Base-by-base conservation (phyloP, 2,113 vertebrate genomes). In the Corvus moneduloides region DNA sequence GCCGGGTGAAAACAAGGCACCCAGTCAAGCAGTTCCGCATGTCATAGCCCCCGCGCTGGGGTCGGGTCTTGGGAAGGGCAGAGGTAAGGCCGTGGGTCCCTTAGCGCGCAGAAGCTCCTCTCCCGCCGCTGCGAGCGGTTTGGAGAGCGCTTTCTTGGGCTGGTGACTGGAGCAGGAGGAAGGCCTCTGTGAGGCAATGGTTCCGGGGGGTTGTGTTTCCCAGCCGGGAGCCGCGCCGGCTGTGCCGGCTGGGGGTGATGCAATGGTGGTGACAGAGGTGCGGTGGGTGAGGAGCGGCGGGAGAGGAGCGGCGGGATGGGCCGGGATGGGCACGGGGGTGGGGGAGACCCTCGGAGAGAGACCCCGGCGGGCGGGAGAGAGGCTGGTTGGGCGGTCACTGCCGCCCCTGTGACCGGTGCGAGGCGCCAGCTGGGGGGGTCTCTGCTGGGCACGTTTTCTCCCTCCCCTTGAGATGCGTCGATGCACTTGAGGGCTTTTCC, bases 21-120 rank as follows among this genome's bases (percentile, higher is more conserved):
- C 1, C 2, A 0, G 11, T 24, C 7, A 35, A 35, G 9, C 1
- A 3, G 71, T 46, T 58, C 79, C 68, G 18, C 2, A 1, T 5
- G 3, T 0, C 6, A 2, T 6, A 10, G 3, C 3, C 4, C 5
- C 26, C 2, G 2, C 1, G 1, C 10, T 12, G 1, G 16, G 1
- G 1, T 5, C 0, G 19, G 2, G 5, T 1, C 9, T 1, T 8
- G 21, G 6, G 14, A 24, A 52, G 7, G 3, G 24, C 22, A 12
- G 16, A 5, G 2, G 10, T 20, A 7, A n/a, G 14, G 1, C 1
- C 3, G 5, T 1, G 4, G 23, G 24, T 33, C 2, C 1, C 4
- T 9, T 6, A 10, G 28, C 1, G 2, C 3, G 6, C 3, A 5
- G 14, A 3, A 77, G 13, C 30, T 10, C 5, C 26, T 72, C 3